phyloP scores from a whole-genome alignment of 1,140 invertebrate species.

The Achroia grisella region DNA sequence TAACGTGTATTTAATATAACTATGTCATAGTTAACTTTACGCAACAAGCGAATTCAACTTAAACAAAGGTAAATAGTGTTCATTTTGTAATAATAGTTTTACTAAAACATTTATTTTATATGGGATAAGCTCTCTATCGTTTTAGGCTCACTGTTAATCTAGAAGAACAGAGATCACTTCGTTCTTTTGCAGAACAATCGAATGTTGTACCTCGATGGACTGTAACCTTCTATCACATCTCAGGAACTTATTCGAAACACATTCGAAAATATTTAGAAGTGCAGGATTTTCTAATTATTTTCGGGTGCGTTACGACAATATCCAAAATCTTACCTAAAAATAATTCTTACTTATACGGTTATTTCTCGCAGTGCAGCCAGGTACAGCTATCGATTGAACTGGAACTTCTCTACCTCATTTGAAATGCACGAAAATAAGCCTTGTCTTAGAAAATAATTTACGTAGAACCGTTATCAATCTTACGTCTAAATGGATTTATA shows the following conservation, averaged over 20 bases:
- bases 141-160: conserved; percentile 58
- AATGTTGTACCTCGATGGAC: neutral
- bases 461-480: conserved; percentile 10
- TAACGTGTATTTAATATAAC: conserved; percentile 52
- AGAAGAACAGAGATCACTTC: conserved; percentile 43
- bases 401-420: no score
- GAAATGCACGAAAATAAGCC: conserved; percentile 16
- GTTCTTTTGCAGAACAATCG: neutral
- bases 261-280: conserved; percentile 12
- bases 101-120: conserved; percentile 67
- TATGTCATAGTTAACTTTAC: conserved; percentile 43
- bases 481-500: conserved; percentile 13
- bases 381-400: neutral
- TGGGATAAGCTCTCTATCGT: conserved; percentile 66
- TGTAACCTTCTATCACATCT: neutral
- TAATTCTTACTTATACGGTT: neutral
- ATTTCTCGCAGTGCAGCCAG: conserved; percentile 1
- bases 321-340: no score
- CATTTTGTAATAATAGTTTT: conserved; percentile 55
- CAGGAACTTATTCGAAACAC: conserved; percentile 2
- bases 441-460: conserved; percentile 13
- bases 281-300: conserved; percentile 23
- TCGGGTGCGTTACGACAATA: neutral
- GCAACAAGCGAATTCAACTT: conserved; percentile 64
- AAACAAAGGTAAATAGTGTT: conserved; percentile 68